Evolutionary conservation across 1,140 invertebrate species (phyloP).

Genomic region (Akabosia matsudoensis): DNA sequence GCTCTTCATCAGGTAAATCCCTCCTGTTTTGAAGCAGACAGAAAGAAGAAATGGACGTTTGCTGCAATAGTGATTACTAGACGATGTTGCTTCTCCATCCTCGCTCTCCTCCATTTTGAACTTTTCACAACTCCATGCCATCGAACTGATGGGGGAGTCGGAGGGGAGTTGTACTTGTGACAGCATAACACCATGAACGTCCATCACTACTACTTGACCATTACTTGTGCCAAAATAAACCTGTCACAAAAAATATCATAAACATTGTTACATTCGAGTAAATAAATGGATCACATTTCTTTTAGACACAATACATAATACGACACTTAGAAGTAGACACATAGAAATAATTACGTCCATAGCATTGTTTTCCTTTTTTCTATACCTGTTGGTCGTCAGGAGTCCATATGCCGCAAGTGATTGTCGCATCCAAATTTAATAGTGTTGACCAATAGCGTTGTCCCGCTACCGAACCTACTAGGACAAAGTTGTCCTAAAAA

Average conservation of each 20-base stretch:
- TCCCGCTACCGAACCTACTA: slow-evolving; percentile 93
- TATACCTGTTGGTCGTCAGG: slow-evolving; percentile 88
- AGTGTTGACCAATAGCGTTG: slow-evolving; percentile 98
- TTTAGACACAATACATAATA: too few relatives aligned
- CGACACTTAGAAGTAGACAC: too few relatives aligned
- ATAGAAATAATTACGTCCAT: too few relatives aligned
- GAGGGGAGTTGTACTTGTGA: slow-evolving; percentile 78
- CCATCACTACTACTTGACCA: slow-evolving; percentile 91
- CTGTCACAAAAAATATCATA: slow-evolving; percentile 55
- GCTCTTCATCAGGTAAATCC: slow-evolving; percentile 79
- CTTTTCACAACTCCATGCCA: slow-evolving; percentile 96
- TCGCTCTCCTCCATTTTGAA: slow-evolving; percentile 97
- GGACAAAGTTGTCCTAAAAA: slow-evolving; percentile 82
- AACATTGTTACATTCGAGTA: too few relatives aligned
- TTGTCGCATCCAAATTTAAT: slow-evolving; percentile 86
- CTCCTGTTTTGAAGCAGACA: slow-evolving; percentile 82
- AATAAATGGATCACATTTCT: background rate
- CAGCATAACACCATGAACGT: slow-evolving; percentile 90
- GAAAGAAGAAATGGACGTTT: slow-evolving; percentile 72
- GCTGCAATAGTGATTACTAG: slow-evolving; percentile 50
- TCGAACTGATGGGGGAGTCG: slow-evolving; percentile 74
- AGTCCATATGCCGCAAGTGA: slow-evolving; percentile 70
- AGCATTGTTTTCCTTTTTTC: background rate
- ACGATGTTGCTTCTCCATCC: slow-evolving; percentile 55
- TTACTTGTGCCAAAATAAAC: slow-evolving; percentile 93